Conservation (phyloP, 2,888 invertebrate species). For the Lasioglossum oenotherae region DNA sequence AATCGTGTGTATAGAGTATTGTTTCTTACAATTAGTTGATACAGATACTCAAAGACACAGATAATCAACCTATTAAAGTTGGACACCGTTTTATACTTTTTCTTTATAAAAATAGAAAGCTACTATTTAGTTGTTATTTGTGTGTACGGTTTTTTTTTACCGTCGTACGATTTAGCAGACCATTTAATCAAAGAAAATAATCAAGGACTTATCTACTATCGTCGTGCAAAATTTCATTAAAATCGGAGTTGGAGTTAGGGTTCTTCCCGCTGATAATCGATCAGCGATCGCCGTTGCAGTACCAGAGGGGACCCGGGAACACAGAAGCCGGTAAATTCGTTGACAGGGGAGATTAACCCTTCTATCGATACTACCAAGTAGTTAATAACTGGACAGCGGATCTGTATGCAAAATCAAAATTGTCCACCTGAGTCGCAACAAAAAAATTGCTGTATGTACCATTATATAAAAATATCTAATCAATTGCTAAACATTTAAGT, state of each 20-base stretch:
- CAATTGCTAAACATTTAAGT: no score
- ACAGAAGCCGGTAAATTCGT: neutral
- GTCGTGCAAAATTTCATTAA: neutral
- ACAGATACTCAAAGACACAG: neutral
- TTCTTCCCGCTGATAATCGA: neutral
- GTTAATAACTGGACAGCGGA: no score
- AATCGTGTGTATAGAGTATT: neutral
- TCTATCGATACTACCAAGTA: neutral
- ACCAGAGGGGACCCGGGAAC: neutral
- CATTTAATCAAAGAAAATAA: neutral
- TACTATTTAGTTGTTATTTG: neutral
- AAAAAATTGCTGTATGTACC: no score
- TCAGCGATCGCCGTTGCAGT: neutral
- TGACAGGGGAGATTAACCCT: neutral
- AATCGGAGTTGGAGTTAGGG: neutral
- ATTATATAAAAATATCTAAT: no score
- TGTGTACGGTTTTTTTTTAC: neutral
- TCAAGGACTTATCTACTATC: neutral
- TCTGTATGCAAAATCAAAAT: no score
- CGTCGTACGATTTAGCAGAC: neutral
- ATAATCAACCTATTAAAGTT: neutral
- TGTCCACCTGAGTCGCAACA: no score
- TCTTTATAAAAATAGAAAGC: constrained; percentile 6
- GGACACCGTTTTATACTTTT: neutral
- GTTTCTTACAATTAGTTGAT: neutral